These are phyloP conservation scores for Artibeus jamaicensis DNA, from an alignment of 2,797 vertebrate genomes.

Conservation along the genomic window DNA sequence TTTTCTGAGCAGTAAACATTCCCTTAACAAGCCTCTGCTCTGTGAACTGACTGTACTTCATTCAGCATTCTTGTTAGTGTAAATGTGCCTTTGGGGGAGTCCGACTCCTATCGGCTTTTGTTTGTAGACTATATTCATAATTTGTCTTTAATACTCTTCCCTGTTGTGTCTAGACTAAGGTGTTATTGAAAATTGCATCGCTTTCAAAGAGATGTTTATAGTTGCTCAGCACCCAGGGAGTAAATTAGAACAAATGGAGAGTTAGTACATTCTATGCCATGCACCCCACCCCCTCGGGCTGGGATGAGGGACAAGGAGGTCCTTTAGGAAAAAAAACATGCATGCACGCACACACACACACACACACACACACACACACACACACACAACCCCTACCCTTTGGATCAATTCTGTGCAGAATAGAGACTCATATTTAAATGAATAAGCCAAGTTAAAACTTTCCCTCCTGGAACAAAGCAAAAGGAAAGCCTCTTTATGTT, in stretches of 20 bases:
- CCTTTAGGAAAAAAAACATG: not conserved
- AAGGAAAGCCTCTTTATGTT: constrained; percentile 75
- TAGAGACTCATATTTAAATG: constrained; percentile 57
- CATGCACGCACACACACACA: not conserved
- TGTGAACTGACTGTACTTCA: not conserved
- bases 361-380: not conserved
- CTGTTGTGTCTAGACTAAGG: not conserved
- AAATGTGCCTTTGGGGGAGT: not conserved
- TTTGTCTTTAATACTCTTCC: not conserved
- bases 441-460: constrained; percentile 65
- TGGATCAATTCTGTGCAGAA: constrained; percentile 38
- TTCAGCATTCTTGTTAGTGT: not conserved
- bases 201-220: constrained; percentile 58
- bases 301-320: not conserved
- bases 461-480: constrained; percentile 65
- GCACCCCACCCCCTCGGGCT: not conserved
- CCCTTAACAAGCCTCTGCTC: not conserved
- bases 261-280: not conserved
- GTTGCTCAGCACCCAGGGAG: not conserved
- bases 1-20: not conserved
- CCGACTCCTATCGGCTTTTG: not conserved
- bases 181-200: not conserved
- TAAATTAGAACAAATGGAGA: not conserved
- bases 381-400: not conserved
- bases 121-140: not conserved